Conservation (phyloP, 30 jellyfish, hydroid and myxozoan species). For the Cassiopea andromeda region DNA sequence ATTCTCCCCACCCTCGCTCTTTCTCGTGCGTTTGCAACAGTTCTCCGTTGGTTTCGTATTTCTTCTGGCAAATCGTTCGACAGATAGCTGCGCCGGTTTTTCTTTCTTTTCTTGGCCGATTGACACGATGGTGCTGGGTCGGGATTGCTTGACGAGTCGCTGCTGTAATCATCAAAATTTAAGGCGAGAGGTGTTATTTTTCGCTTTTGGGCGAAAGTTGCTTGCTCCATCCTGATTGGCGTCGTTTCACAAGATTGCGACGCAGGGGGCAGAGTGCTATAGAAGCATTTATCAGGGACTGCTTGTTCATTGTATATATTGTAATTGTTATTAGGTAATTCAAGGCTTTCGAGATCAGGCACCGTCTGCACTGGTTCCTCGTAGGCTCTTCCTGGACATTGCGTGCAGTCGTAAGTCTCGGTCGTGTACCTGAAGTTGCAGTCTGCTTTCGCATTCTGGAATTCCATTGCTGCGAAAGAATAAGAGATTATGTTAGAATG, state of each 20-base stretch:
- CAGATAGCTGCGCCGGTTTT: constrained; percentile 59
- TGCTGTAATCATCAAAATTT: constrained; percentile 41
- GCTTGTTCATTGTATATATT: constrained; percentile 16
- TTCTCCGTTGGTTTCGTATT: constrained; percentile 58
- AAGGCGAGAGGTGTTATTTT: constrained; percentile 56
- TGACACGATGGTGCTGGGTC: not conserved
- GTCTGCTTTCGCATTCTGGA: not conserved
- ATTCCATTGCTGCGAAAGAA: constrained; percentile 26
- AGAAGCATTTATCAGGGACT: constrained; percentile 29
- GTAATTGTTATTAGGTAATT: not conserved
- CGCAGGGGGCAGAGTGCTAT: not conserved
- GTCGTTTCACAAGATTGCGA: constrained; percentile 37
- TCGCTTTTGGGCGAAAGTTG: constrained; percentile 21
- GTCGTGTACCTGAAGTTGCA: not conserved
- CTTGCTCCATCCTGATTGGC: constrained; percentile 36
- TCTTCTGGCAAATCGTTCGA: constrained; percentile 66
- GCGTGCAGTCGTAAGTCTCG: constrained; percentile 23
- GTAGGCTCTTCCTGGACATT: constrained; percentile 12
- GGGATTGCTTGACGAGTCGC: constrained; percentile 11
- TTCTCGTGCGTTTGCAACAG: constrained; percentile 75
- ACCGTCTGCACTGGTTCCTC: constrained; percentile 69
- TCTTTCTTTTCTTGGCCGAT: constrained; percentile 17
- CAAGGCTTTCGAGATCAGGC: constrained; percentile 58
- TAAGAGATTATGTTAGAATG: too few relatives aligned
- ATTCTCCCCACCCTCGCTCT: constrained; percentile 74